A percentile compares a stretch with the other conserved stretches of the same genome.
Conservation (phyloP, 2,888 invertebrate genomes). For the Calephelis perditalis region DNA sequence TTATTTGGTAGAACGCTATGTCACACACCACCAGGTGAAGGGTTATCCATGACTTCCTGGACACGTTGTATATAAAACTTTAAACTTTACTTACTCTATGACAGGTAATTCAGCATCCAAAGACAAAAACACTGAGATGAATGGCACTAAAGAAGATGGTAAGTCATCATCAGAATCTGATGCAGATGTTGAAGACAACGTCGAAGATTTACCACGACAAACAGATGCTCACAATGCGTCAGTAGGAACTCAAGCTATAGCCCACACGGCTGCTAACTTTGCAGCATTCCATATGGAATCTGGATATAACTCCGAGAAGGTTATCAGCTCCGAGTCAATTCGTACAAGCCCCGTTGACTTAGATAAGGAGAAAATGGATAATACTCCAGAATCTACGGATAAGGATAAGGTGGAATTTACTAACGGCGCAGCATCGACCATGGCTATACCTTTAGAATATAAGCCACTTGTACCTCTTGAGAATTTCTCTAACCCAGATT, state of each 20-base stretch:
- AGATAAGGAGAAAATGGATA: constrained; percentile 76
- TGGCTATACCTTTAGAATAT: constrained; percentile 55
- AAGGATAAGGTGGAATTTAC: constrained; percentile 71
- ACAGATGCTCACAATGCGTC: constrained; percentile 46
- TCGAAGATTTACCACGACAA: constrained; percentile 73
- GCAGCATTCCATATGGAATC: constrained; percentile 79
- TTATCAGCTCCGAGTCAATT: constrained; percentile 66
- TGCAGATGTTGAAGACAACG: constrained; percentile 89
- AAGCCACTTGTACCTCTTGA: constrained; percentile 61
- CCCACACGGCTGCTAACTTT: constrained; percentile 66
- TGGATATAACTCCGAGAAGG: constrained; percentile 80
- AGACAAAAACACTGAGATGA: constrained; percentile 50
- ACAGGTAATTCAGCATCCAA: constrained; percentile 59
- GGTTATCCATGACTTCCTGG: too few relatives aligned
- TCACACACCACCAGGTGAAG: too few relatives aligned
- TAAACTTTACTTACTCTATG: constrained; percentile 25
- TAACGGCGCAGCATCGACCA: constrained; percentile 54
- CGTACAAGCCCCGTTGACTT: constrained; percentile 66
- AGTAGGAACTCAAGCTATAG: constrained; percentile 48
- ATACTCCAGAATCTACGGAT: constrained; percentile 75
- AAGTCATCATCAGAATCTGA: constrained; percentile 84
- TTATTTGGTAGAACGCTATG: too few relatives aligned
- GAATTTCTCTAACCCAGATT: constrained; percentile 69
- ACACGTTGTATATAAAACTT: too few relatives aligned
- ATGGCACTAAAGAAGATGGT: constrained; percentile 57